A percentile compares a stretch with the other conserved stretches of the same genome.
phyloP scores from a whole-genome alignment of 2,888 invertebrate species.

The Eledona agricola region DNA sequence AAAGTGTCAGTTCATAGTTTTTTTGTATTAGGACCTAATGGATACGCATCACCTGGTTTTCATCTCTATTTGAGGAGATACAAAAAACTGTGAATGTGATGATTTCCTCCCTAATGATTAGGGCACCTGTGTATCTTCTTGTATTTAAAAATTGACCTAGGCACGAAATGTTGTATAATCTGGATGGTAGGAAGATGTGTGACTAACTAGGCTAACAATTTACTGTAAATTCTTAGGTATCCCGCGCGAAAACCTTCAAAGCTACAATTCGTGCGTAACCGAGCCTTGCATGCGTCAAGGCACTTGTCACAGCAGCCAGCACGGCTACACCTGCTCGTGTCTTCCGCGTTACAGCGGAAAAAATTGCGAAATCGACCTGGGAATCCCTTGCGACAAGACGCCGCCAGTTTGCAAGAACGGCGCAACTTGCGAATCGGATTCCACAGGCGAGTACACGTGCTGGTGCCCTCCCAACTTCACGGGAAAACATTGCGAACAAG shows the following conservation, averaged over 20 bases:
- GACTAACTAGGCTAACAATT: too few species aligned
- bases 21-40: too few species aligned
- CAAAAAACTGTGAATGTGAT: too few species aligned
- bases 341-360: conserved; percentile 84
- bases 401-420: conserved; percentile 77
- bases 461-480: conserved; percentile 74
- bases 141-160: too few species aligned
- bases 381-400: conserved; percentile 71
- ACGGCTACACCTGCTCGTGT: conserved; percentile 86
- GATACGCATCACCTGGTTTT: too few species aligned
- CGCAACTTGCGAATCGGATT: conserved; percentile 75
- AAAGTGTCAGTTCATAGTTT: too few species aligned
- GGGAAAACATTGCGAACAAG: conserved; percentile 76
- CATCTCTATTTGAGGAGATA: too few species aligned
- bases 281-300: conserved; percentile 88
- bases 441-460: conserved; percentile 76
- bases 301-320: conserved; percentile 77
- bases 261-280: conserved; percentile 74
- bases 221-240: conserved; percentile 59
- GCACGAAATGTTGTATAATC: too few species aligned
- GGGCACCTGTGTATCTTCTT: too few species aligned
- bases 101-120: too few species aligned
- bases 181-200: too few species aligned
- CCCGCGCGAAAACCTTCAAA: conserved; percentile 63
- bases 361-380: conserved; percentile 86